Percentiles rank a stretch among this genome's conserved stretches.
phyloP scores from a whole-genome alignment of 2,888 invertebrate genomes.

The Synergus itoensis region DNA sequence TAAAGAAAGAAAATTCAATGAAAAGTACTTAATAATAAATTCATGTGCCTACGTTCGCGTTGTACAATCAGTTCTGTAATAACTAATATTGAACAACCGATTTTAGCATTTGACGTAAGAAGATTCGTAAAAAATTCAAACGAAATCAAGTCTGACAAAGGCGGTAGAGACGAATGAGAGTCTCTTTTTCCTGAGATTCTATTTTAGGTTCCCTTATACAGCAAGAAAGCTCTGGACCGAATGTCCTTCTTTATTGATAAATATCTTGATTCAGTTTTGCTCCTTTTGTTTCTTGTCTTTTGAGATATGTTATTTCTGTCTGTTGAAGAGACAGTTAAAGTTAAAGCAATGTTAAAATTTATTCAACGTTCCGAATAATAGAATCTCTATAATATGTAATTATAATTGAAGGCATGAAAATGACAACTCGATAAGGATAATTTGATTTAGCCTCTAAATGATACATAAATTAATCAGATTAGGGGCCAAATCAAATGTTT shows the following conservation, averaged over 20 bases:
- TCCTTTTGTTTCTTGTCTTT: not conserved
- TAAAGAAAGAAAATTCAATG: not conserved
- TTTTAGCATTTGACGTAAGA: not conserved
- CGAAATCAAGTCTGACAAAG: not conserved
- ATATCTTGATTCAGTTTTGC: slow-evolving; percentile 16
- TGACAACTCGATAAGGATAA: too few species aligned
- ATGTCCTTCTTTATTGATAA: slow-evolving; percentile 44
- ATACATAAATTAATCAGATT: too few species aligned
- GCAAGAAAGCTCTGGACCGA: slow-evolving; percentile 39
- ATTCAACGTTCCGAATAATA: too few species aligned
- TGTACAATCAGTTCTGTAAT: not conserved
- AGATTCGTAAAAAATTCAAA: not conserved
- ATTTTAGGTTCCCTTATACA: slow-evolving; percentile 46
- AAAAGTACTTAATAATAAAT: not conserved
- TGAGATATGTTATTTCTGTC: not conserved
- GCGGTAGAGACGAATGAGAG: slow-evolving; percentile 45
- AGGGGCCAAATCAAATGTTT: too few species aligned
- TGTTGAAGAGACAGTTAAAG: not conserved
- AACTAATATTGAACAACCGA: not conserved
- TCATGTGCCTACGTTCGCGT: not conserved
- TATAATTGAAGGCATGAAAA: too few species aligned
- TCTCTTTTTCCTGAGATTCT: slow-evolving; percentile 49
- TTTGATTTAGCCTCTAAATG: too few species aligned
- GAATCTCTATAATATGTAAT: too few species aligned
- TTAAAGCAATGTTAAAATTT: too few species aligned